These are phyloP conservation scores for Pygmarrhopalites habei DNA, from an alignment of 1,140 invertebrate species.

Conservation along the genomic window DNA sequence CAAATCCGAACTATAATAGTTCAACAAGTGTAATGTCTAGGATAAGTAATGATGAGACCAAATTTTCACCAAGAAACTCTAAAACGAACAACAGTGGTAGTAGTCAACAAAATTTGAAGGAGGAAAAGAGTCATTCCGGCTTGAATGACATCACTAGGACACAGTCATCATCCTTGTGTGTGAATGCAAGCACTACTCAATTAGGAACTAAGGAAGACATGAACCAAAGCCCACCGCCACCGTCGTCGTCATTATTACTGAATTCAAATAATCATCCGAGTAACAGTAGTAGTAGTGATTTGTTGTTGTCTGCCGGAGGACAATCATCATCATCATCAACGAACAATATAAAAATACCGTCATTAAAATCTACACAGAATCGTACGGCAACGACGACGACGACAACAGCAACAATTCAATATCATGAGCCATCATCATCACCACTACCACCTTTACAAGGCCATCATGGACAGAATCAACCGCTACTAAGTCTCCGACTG, in stretches of 20 bases:
- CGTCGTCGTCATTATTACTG: background rate
- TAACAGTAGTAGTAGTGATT: background rate
- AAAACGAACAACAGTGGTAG: too few species aligned
- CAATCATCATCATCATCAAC: too few species aligned
- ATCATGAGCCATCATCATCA: too few species aligned
- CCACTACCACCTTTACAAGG: too few species aligned
- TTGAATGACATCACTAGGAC: background rate
- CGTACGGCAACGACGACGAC: too few species aligned
- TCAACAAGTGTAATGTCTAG: background rate
- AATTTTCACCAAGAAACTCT: background rate
- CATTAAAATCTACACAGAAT: too few species aligned
- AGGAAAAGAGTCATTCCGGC: background rate
- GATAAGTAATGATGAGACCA: background rate
- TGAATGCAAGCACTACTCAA: background rate
- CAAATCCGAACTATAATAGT: constrained; percentile 14
- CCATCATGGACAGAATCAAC: too few species aligned
- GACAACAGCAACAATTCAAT: too few species aligned
- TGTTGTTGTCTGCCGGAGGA: too few species aligned
- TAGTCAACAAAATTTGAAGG: background rate
- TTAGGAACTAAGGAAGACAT: background rate
- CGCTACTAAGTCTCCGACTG: too few species aligned
- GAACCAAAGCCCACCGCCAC: too few species aligned
- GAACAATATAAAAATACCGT: too few species aligned
- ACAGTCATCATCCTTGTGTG: background rate
- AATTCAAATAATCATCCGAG: background rate